These are phyloP conservation scores for Trachymyrmex cornetzi DNA, from an alignment of 1,140 invertebrate genomes.

Conservation along the genomic window DNA sequence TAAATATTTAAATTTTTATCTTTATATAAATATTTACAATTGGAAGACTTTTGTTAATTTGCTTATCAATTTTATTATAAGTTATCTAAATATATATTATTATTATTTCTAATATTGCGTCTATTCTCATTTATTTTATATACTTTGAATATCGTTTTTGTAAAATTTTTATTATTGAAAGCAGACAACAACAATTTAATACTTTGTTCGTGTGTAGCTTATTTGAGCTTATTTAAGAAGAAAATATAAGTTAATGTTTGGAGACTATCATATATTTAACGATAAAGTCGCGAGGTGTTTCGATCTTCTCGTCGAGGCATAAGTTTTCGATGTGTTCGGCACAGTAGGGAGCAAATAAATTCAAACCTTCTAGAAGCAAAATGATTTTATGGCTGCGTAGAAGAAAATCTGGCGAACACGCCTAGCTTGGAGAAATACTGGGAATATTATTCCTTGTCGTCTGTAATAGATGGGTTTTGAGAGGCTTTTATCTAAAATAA, in stretches of 20 bases:
- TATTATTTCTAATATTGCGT: no score
- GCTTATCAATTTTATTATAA: no score
- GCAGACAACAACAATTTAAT: background rate
- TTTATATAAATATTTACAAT: background rate
- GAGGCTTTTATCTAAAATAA: background rate
- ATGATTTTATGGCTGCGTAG: constrained; percentile 12
- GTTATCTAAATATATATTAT: no score
- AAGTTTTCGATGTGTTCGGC: background rate
- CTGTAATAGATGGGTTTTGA: constrained; percentile 12
- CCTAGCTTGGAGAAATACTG: background rate
- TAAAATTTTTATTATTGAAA: constrained; percentile 3
- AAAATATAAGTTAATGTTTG: background rate
- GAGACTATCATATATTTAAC: background rate
- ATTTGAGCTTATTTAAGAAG: background rate
- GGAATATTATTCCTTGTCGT: background rate
- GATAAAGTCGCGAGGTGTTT: constrained; percentile 14
- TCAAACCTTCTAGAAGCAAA: constrained; percentile 24
- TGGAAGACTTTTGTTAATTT: background rate
- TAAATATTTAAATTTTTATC: background rate
- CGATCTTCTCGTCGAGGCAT: background rate
- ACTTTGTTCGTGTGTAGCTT: background rate
- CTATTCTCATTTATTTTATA: no score
- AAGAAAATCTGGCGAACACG: constrained; percentile 12
- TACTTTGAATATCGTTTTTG: background rate
- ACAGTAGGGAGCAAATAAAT: constrained; percentile 35